Evolutionary conservation across 2,888 invertebrate species (phyloP), one percentile per base, ranked within the genome.

Genomic region (Athalia cordata): DNA sequence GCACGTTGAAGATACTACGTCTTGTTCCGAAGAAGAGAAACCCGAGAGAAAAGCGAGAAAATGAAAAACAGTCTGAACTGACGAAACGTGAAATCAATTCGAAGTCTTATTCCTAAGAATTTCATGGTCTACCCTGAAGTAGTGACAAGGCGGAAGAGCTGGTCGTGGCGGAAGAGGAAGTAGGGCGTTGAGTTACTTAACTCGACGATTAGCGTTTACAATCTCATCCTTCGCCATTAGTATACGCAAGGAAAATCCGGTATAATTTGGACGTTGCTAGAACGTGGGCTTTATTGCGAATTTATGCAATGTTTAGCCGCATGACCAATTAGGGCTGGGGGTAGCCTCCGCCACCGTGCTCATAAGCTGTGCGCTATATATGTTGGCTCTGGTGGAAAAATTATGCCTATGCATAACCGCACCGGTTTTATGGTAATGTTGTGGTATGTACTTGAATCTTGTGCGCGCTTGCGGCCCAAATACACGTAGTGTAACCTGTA

Each of bases 321-420:
- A 85, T 84, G 86, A 87, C 86, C 88, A 89, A 89, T 89, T 89
- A 88, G 86, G 87, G 85, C 84, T 79, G 84, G 83, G 83, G 82
- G 57, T 79, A 82, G 82, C 85, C 83, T 79, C 82, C 72, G 70
- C 79, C 80, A 82, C 78, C 79, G 29, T 29, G 80, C 82, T 78
- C 83, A 85, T 83, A 84, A 86, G 86, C 83, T 82, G 82, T 81
- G 79, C 82, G 81, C 82, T 78, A 79, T 81, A 82, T 77, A 79
- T 50, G 52, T 15, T 75, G 75, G 50, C 62, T 62, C 82, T 82
- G 82, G 81, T 83, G 83, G 86, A 88, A 88, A 88, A 88, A 88
- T 88, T 88, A 88, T 87, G 86, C 86, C 87, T 86, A 86, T 87
- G 87, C 88, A 88, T 88, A 88, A 87, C 86, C 87, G 81, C 86